Evolutionary conservation across 2,797 vertebrate species (phyloP), one percentile per base, ranked within the genome.

Genomic region (Cuculus canorus): DNA sequence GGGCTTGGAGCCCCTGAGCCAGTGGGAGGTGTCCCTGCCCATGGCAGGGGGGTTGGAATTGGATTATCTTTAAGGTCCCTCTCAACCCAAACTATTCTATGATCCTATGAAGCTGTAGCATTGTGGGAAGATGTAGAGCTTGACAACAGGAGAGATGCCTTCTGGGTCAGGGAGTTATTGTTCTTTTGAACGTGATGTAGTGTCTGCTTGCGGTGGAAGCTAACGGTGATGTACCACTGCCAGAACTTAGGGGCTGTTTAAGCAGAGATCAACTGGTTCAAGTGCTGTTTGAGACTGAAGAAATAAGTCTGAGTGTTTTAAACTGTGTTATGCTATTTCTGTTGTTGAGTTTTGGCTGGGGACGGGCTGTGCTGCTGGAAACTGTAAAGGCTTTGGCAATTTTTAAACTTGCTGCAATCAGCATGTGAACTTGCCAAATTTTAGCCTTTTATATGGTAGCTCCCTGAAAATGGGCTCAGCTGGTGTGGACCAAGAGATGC

Each of bases 401-500:
- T 2, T 17, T 2, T 17, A 11, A 85, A 18, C 4, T 8, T 50
- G 7, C 60, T 54, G 30, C 2, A 10, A 2, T 21, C 32, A 41
- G 25, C 10, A 19, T 6, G 3, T 2, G 13, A 53, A 24, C 7
- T 18, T 35, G 12, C 11, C 39, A 48, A 48, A 17, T 0, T 7
- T 18, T 3, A 22, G 4, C 6, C 65, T 63, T 84, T 82, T 37
- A 25, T 39, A 5, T 7, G 14, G 17, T 13, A 25, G 0, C 9
- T 41, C 33, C 4, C 13, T 37, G 22, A 24, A 63, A 45, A 14
- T 21, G 25, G 7, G 8, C 3, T 52, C n/a, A 83, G 28, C 22
- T 64, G 7, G 7, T 17, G 0, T 1, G 9, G n/a, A 1, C 4
- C 9, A 13, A 24, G 35, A 45, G 53, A 14, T 32, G 7, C 17